These are phyloP conservation scores for Hydrotaea cyrtoneurina DNA, from an alignment of 2,888 invertebrate species.

Conservation along the genomic window DNA sequence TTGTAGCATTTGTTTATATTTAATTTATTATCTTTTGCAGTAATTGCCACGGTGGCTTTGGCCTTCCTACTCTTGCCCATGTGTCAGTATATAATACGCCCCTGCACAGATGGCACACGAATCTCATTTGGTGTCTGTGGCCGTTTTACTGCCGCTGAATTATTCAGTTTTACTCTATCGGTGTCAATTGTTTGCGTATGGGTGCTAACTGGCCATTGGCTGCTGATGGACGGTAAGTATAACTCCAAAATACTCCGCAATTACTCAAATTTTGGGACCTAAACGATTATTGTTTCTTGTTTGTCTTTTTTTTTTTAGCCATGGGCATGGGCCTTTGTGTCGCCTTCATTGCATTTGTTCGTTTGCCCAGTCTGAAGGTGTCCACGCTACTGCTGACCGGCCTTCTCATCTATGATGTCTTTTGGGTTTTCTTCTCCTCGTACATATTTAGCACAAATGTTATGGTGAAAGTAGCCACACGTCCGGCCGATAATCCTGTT, in stretches of 20 bases:
- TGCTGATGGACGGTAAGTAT: slow-evolving; percentile 94
- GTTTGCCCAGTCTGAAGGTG: slow-evolving; percentile 96
- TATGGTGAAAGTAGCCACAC: slow-evolving; percentile 95
- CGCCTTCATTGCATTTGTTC: slow-evolving; percentile 97
- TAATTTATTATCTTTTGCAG: slow-evolving; percentile 81
- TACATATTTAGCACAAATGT: slow-evolving; percentile 99
- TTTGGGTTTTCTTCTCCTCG: slow-evolving; percentile 99
- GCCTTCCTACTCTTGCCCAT: slow-evolving; percentile 97
- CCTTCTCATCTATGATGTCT: slow-evolving; percentile 96
- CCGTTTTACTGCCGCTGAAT: slow-evolving; percentile 95
- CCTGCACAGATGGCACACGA: slow-evolving; percentile 91
- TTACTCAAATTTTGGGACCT: neutral
- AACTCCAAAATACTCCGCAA: neutral
- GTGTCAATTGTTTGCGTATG: slow-evolving; percentile 97
- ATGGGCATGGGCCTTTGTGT: slow-evolving; percentile 99
- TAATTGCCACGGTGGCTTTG: slow-evolving; percentile 97
- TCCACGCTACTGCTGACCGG: slow-evolving; percentile 97
- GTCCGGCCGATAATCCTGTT: slow-evolving; percentile 95
- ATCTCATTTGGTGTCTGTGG: slow-evolving; percentile 96
- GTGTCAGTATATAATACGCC: slow-evolving; percentile 96
- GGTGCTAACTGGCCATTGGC: slow-evolving; percentile 99
- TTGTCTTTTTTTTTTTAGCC: slow-evolving; percentile 82
- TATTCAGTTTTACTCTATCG: slow-evolving; percentile 94
- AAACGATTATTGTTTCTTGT: neutral
- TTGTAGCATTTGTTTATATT: neutral